Evolutionary conservation across 2,113 vertebrate genomes (phyloP), one percentile per base, ranked within the genome.

Genomic region (Callospermophilus lateralis): DNA sequence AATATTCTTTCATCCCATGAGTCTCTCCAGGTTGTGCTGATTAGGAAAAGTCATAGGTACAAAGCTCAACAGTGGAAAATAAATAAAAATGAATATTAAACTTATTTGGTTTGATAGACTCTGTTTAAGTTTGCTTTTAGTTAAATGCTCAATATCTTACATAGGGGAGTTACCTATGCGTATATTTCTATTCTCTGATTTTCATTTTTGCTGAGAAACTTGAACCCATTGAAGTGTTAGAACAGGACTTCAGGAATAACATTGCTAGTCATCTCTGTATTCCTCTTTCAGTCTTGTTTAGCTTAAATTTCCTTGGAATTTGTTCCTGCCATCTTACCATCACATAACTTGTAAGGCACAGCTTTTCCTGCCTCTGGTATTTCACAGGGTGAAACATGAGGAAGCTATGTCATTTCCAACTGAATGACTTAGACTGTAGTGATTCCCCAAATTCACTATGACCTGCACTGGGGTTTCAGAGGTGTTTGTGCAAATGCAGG

Each of bases 91-190:
- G 20, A 28, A 30, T 84, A 48, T 61, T 78, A 32, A 84, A 55
- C 53, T 63, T 73, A 53, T 81, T 94, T 88, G 30, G 37, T 61
- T 94, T 88, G 30, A 34, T 61, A 73, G 53, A 80, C 84, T 87
- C 8, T 20, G 26, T 72, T 84, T 58, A 72, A n/a, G n/a, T 88
- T 89, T 80, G 30, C 74, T 93, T 78, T 84, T 73, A 86, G 68
- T 73, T 94, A 84, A 76, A 74, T 10, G 32, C 30, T 78, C 65
- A 84, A 51, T 42, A 89, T 8, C 32, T 65, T 78, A 45, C 17
- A 0, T 93, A 32, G 32, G n/a, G 30, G 30, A 89, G 20, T 90
- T 94, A 74, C 34, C 37, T 67, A 16, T 79, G 28, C n/a, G 12
- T 58, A 45, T 6, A 7, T 70, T 65, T 81, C 73, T 91, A 65